Conservation (phyloP, 2,113 vertebrate species). For the Hemiprocne comata region DNA sequence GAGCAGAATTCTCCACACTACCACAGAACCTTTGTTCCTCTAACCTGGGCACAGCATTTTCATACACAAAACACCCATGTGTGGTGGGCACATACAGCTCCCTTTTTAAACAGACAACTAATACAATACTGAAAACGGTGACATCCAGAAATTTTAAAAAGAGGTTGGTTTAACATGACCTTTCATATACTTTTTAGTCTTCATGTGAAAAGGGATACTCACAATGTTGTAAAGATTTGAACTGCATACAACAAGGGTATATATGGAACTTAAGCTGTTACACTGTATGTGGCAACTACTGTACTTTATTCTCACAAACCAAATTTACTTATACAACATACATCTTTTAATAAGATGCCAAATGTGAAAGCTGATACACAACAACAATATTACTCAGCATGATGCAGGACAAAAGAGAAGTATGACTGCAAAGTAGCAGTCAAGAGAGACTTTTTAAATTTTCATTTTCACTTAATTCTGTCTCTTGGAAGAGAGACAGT, state of each 20-base stretch:
- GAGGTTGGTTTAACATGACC: background rate
- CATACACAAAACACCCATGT: background rate
- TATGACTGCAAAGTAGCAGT: background rate
- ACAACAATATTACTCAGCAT: background rate
- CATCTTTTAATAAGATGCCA: background rate
- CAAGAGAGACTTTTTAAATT: background rate
- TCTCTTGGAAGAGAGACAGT: background rate
- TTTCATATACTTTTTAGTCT: background rate
- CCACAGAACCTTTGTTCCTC: background rate
- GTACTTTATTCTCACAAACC: background rate
- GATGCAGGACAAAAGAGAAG: background rate
- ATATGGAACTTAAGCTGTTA: background rate
- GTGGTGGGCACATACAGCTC: background rate
- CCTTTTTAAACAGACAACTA: background rate
- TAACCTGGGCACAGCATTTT: background rate
- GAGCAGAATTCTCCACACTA: background rate
- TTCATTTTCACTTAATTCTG: background rate
- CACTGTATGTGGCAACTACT: background rate
- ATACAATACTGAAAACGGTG: background rate
- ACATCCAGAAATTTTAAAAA: background rate
- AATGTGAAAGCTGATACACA: background rate
- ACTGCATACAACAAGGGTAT: background rate
- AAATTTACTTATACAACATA: background rate
- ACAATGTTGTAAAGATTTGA: background rate
- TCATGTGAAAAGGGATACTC: background rate